Base-by-base conservation (phyloP, 2,113 vertebrate species). In the Chaetops frenatus region DNA sequence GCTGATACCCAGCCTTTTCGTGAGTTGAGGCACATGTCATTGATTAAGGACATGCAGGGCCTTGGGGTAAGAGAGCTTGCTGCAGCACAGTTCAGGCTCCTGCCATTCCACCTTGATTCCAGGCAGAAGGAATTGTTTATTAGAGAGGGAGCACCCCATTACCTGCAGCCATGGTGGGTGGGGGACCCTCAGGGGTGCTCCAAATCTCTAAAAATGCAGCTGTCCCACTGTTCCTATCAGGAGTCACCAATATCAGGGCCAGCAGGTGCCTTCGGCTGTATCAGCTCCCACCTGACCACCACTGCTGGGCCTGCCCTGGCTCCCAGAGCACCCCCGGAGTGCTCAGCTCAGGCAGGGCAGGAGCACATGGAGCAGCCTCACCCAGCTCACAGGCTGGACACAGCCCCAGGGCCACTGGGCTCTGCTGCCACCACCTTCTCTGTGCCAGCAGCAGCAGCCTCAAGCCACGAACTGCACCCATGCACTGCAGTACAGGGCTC, bases 21-120 rank as follows among this genome's bases (percentile, higher is more conserved):
- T 0, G 1, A 35, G 8, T 38, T 74, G 15, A 36, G 47, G n/a
- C 21, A 28, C 0, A 1, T 57, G 14, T 4, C 65, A 36, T 3
- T 82, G 38, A 60, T 36, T 14, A 71, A 60, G 51, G 47, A 66
- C 13, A 21, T 7, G 29, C n/a, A 72, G 15, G 36, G 36, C 27
- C 57, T 53, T 5, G 2, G 47, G 78, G 40, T 29, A 18, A 70
- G 36, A 40, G 23, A 69, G 9, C 35, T 28, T 69, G 44, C 51
- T 71, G 72, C 57, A 83, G 25, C 42, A 85, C n/a, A 51, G 29
- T 44, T 57, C 29, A 35, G 35, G 21, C 10, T 50, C 27, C 47
- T 64, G 51, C 25, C 12, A 9, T 60, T 83, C 44, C 27, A 66
- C 28, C 45, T 61, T 74, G 44, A 71, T 35, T 73, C 20, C 33